Conservation (phyloP, 2,888 invertebrate species). For the Dascillus cervinus region DNA sequence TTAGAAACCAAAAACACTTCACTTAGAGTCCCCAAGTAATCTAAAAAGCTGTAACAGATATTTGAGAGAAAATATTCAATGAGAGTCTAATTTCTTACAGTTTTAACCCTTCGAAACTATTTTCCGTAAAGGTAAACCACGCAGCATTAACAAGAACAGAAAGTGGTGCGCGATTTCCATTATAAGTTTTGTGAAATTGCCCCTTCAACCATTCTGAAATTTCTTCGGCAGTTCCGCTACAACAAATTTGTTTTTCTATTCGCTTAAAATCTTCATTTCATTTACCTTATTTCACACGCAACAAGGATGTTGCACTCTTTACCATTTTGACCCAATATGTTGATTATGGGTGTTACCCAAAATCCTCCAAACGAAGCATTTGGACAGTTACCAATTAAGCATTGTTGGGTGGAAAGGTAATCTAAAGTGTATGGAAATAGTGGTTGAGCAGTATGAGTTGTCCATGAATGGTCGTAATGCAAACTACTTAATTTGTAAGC, state of each 20-base stretch:
- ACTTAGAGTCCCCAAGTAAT: slow-evolving; percentile 25
- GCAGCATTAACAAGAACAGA: slow-evolving; percentile 44
- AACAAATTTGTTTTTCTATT: no score
- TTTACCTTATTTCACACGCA: slow-evolving; percentile 46
- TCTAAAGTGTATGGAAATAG: slow-evolving; percentile 66
- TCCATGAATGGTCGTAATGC: slow-evolving; percentile 57
- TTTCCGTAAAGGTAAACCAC: slow-evolving; percentile 39
- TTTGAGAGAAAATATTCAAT: background rate
- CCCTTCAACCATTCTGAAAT: slow-evolving; percentile 39
- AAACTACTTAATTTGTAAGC: slow-evolving; percentile 47
- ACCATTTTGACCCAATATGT: slow-evolving; percentile 44
- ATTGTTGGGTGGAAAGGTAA: slow-evolving; percentile 50
- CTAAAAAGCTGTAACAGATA: slow-evolving; percentile 29
- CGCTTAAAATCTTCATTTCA: no score
- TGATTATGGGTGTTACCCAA: slow-evolving; percentile 61
- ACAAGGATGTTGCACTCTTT: slow-evolving; percentile 52
- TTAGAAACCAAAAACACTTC: slow-evolving; percentile 43
- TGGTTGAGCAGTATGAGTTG: slow-evolving; percentile 44
- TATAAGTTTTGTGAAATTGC: slow-evolving; percentile 42
- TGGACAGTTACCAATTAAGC: slow-evolving; percentile 51
- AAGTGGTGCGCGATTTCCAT: slow-evolving; percentile 42
- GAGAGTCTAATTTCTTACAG: background rate
- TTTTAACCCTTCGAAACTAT: slow-evolving; percentile 28
- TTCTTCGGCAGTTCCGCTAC: slow-evolving; percentile 18
- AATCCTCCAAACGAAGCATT: slow-evolving; percentile 49